Base-by-base conservation (phyloP, 2,888 invertebrate species). In the Polymixis flavicincta region DNA sequence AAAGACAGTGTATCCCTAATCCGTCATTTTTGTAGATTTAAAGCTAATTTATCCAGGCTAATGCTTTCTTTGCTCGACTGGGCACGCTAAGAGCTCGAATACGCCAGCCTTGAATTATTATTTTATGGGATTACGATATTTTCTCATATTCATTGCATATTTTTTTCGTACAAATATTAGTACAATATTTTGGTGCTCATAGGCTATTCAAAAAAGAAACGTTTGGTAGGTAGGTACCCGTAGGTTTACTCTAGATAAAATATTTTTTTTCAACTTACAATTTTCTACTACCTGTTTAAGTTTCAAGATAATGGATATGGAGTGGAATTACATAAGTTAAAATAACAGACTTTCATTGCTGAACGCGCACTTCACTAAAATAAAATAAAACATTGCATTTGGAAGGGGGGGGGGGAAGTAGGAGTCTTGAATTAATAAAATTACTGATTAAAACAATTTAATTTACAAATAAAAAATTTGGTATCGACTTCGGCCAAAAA, bases 31-130 rank as follows among this genome's bases (percentile, higher is more conserved):
- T 63, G 84, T 70, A 70, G 50, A 74, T 74, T 83, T 79, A 78
- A 83, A 64, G 78, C 67, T 78, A 78, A 83, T 80, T 83, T 69
- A 63, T 74, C 59, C 66, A 64, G 52, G 69, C 57, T 77, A 67
- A 84, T 75, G 70, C 60, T 50, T 71, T 60, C n/a, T 69, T 71
- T 82, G 61, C 63, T 79, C 48, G 42, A 57, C 48, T 64, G 74
- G 71, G 45, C 67, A 65, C 61, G 60, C 59, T 72, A 52, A 72
- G 54, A 61, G 61, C 45, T 72, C 48, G 25, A 68, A 52, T 32
- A 72, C 45, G 61, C 67, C 13, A 11, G 48, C 25, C 54, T 13
- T 50, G 32, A 67, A 37, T 59, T 50, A 59, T 55, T 80, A 57
- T 50, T 57, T 63, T 6, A 59, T n/a, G n/a, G 28, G 63, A 57